phyloP scores from a whole-genome alignment of 2,797 vertebrate species.

The Gorsachius magnificus region DNA sequence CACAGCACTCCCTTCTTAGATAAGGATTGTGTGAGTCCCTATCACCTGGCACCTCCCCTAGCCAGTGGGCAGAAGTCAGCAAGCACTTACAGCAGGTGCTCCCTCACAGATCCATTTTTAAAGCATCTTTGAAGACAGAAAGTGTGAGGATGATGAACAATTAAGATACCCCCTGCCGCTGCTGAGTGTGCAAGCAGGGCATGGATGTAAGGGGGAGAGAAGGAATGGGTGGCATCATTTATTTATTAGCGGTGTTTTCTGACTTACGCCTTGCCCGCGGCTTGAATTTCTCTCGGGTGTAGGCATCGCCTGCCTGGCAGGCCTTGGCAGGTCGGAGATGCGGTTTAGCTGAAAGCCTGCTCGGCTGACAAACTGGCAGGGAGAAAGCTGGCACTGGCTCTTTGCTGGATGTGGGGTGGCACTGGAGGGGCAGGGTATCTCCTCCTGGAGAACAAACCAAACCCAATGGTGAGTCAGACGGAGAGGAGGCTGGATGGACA shows the following conservation, averaged over 20 bases:
- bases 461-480: not conserved
- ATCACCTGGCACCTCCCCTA: not conserved
- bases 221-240: rapidly evolving
- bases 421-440: conserved; percentile 73
- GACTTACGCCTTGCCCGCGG: conserved; percentile 83
- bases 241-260: not conserved
- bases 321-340: conserved; percentile 81
- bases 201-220: not conserved
- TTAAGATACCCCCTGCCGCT: not conserved
- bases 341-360: conserved; percentile 44
- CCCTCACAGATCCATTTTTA: not conserved
- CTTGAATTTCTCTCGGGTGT: conserved; percentile 83
- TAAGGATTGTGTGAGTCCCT: not conserved
- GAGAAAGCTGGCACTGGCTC: not conserved
- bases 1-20: rapidly evolving
- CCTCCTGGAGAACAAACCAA: conserved; percentile 73
- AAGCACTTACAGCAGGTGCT: not conserved
- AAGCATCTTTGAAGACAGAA: not conserved
- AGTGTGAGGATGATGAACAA: rapidly evolving
- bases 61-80: not conserved
- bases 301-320: conserved; percentile 86
- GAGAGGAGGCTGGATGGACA: not conserved
- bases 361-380: not conserved
- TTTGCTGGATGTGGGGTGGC: conserved; percentile 59
- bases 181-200: not conserved